phyloP scores from a whole-genome alignment of 2,888 invertebrate species.

The Rambutsinella grinnellia region DNA sequence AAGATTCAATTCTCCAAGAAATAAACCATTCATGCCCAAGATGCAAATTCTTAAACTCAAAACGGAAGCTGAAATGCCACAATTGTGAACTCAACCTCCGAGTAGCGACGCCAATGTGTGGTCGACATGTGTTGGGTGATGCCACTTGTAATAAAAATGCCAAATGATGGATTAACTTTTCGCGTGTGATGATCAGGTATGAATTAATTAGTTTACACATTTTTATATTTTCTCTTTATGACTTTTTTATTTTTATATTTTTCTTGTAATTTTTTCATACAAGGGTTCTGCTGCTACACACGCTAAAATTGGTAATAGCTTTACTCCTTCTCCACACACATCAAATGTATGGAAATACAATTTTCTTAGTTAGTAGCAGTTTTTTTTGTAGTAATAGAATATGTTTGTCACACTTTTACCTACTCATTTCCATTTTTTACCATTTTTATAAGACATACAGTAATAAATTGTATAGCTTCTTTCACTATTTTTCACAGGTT shows the following conservation, averaged over 20 bases:
- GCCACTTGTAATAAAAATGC: background rate
- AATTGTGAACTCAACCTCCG: constrained; percentile 43
- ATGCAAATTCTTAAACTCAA: constrained; percentile 45
- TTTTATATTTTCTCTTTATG: constrained; percentile 35
- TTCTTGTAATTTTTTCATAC: constrained; percentile 20
- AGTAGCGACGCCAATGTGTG: constrained; percentile 46
- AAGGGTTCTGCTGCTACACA: constrained; percentile 21
- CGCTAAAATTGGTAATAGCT: constrained; percentile 41
- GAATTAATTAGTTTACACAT: constrained; percentile 18
- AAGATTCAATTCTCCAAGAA: background rate
- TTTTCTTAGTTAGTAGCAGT: constrained; percentile 33
- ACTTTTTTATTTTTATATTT: constrained; percentile 22
- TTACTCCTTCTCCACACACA: too few relatives aligned
- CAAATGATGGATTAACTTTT: too few relatives aligned
- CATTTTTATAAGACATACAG: constrained; percentile 14
- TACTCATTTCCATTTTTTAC: constrained; percentile 3
- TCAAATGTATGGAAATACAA: too few relatives aligned
- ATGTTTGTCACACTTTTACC: constrained; percentile 24
- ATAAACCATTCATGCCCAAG: constrained; percentile 27
- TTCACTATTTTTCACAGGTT: constrained; percentile 54
- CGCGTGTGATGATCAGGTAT: too few relatives aligned
- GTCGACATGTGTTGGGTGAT: background rate
- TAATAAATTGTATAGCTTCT: constrained; percentile 20
- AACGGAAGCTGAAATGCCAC: constrained; percentile 53
- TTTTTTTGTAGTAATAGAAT: constrained; percentile 11